Evolutionary conservation across 2,888 invertebrate species (phyloP).

Genomic region (Drosophila fungiperda): DNA sequence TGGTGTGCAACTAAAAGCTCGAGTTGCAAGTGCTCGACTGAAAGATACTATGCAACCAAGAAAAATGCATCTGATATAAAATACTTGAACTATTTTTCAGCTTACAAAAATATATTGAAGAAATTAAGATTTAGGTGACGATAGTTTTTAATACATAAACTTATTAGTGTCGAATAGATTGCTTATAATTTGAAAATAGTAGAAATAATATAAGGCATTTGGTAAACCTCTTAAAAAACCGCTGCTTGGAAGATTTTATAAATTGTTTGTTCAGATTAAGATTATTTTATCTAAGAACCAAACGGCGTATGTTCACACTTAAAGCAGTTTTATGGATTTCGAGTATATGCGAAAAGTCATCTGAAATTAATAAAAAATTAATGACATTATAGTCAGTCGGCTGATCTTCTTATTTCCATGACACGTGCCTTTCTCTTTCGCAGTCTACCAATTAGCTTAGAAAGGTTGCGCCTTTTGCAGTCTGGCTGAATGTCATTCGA

Average conservation of each 20-base stretch:
- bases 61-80: background rate
- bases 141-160: background rate
- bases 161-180: background rate
- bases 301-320: slow-evolving; percentile 68
- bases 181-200: background rate
- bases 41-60: slow-evolving; percentile 5
- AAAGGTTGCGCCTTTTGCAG: slow-evolving; percentile 12
- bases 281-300: slow-evolving; percentile 25
- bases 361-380: slow-evolving; percentile 16
- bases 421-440: slow-evolving; percentile 35
- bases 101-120: background rate
- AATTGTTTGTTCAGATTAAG: slow-evolving; percentile 16
- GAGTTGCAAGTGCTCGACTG: background rate
- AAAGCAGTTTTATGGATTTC: slow-evolving; percentile 59
- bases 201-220: background rate
- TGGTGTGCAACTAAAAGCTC: slow-evolving; percentile 7
- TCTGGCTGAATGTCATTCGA: slow-evolving; percentile 42
- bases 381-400: slow-evolving; percentile 27
- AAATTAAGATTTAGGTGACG: background rate
- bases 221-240: slow-evolving; percentile 4
- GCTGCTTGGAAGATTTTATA: slow-evolving; percentile 4
- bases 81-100: background rate
- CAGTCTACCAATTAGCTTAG: slow-evolving; percentile 10
- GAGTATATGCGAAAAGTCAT: slow-evolving; percentile 33
- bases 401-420: slow-evolving; percentile 42